phyloP scores from a whole-genome alignment of 2,888 invertebrate species.

The Aspidiotus rigidus region DNA sequence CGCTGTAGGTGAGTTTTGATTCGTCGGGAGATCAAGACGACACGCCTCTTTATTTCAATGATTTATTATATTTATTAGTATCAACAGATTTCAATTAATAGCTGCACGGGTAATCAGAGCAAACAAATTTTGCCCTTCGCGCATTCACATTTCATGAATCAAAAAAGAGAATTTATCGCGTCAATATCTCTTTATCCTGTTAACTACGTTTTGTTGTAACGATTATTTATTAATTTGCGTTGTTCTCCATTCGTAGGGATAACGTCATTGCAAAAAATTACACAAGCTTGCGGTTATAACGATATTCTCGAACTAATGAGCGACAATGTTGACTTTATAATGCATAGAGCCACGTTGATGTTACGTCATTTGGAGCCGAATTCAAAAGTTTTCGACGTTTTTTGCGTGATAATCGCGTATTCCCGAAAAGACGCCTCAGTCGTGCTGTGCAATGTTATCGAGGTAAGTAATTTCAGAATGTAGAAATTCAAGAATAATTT shows the following conservation, averaged over 20 bases:
- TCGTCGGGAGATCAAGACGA: too few species aligned
- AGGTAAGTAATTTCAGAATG: background rate
- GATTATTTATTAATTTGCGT: background rate
- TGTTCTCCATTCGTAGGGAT: constrained; percentile 6
- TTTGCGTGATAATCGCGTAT: constrained; percentile 19
- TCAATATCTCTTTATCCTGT: too few species aligned
- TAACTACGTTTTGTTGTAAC: too few species aligned
- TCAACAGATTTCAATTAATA: too few species aligned
- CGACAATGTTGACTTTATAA: constrained; percentile 27
- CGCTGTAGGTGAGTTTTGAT: constrained; percentile 7
- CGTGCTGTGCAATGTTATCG: constrained; percentile 18
- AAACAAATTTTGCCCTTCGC: too few species aligned
- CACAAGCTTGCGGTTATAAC: constrained; percentile 9
- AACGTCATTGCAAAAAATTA: constrained; percentile 15
- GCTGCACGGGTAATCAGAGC: too few species aligned
- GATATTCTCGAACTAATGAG: constrained; percentile 14
- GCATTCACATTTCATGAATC: too few species aligned
- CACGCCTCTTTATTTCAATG: too few species aligned
- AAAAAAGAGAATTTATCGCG: too few species aligned
- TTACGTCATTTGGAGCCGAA: constrained; percentile 15
- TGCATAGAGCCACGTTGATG: constrained; percentile 14
- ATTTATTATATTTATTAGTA: too few species aligned
- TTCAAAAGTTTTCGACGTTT: constrained; percentile 19
- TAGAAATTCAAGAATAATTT: background rate
- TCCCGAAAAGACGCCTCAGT: constrained; percentile 13